Conservation (phyloP, 2,888 invertebrate genomes). For the Athalia cordata region DNA sequence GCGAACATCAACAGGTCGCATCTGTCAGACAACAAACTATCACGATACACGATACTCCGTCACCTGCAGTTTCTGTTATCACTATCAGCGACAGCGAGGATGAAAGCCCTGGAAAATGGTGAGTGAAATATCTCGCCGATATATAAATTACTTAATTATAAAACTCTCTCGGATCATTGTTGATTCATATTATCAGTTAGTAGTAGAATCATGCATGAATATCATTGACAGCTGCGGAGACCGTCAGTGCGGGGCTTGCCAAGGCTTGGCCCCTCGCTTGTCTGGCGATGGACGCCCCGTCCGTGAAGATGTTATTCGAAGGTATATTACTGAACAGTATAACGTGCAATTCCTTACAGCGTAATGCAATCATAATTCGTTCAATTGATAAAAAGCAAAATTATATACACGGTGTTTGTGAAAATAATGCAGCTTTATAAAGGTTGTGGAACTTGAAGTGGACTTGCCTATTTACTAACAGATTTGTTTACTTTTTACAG, state of each 20-base stretch:
- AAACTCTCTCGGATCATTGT: background rate
- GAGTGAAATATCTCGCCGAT: constrained; percentile 49
- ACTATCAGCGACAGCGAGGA: constrained; percentile 97
- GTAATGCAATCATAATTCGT: background rate
- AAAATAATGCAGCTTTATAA: background rate
- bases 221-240: constrained; percentile 70
- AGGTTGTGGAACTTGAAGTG: constrained; percentile 57
- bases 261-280: constrained; percentile 70
- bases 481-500: background rate
- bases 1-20: constrained; percentile 70
- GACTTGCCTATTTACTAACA: constrained; percentile 48
- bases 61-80: constrained; percentile 95
- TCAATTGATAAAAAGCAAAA: too few species aligned
- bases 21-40: constrained; percentile 86
- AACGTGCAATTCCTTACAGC: background rate
- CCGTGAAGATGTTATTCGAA: constrained; percentile 70
- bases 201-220: constrained; percentile 66
- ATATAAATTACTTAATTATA: constrained; percentile 44
- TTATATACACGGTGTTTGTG: background rate
- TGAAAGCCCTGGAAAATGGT: constrained; percentile 79
- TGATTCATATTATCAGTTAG: constrained; percentile 6
- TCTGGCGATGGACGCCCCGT: constrained; percentile 69
- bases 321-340: constrained; percentile 61
- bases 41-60: constrained; percentile 96
- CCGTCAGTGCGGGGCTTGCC: constrained; percentile 70